Conservation (phyloP, 2,888 invertebrate genomes). For the Ramazzottius varieornatus region DNA sequence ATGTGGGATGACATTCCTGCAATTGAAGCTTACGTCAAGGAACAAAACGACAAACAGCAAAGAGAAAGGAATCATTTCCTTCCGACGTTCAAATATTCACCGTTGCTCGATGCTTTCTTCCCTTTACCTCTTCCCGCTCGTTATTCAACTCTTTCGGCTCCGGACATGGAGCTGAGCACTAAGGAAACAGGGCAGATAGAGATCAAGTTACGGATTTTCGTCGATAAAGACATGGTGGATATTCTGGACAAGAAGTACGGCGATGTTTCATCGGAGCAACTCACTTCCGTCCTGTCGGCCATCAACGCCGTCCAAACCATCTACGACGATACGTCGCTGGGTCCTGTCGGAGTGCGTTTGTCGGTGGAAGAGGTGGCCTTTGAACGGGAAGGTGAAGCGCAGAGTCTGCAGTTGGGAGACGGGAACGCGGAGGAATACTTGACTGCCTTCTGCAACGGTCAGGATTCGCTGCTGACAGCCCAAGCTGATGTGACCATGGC, state of each 20-base stretch:
- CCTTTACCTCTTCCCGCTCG: too few relatives aligned
- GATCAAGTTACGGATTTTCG: too few relatives aligned
- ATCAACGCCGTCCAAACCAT: background rate
- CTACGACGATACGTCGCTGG: background rate
- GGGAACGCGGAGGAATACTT: background rate
- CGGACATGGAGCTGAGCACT: too few relatives aligned
- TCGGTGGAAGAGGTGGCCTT: background rate
- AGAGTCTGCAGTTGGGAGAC: background rate
- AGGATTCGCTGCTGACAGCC: background rate
- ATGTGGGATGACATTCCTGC: background rate
- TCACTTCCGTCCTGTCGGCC: background rate
- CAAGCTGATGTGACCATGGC: background rate
- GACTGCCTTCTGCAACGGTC: background rate
- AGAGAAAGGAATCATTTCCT: too few relatives aligned
- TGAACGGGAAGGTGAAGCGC: background rate
- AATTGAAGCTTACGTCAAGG: background rate
- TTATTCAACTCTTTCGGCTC: too few relatives aligned
- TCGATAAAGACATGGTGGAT: background rate
- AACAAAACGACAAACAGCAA: too few relatives aligned
- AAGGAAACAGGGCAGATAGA: too few relatives aligned
- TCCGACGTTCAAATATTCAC: too few relatives aligned
- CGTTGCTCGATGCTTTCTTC: too few relatives aligned
- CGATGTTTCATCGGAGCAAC: too few relatives aligned
- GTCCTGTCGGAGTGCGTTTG: background rate
- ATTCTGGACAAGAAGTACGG: background rate